A percentile compares a stretch with the other conserved stretches of the same genome.
These are phyloP conservation scores for Chrysogorgia sp. DNA, from an alignment of 92 coral and sea anemone species.

Conservation along the genomic window DNA sequence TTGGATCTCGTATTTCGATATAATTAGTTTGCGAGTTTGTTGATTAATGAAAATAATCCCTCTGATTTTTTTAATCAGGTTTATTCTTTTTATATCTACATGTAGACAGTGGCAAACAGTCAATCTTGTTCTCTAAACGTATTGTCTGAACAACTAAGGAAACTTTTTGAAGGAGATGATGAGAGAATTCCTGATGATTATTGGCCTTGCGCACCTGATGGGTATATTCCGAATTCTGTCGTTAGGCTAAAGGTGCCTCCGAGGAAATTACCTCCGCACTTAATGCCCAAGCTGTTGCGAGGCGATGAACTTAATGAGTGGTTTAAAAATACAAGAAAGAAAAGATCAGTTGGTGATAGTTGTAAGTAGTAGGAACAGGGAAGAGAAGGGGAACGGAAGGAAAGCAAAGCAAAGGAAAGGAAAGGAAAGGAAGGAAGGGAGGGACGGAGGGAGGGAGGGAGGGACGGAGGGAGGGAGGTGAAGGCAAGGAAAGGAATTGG, in stretches of 20 bases:
- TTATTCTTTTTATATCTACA: neutral
- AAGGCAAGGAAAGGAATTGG: neutral
- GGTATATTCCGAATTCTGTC: conserved; percentile 91
- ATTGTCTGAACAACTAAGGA: conserved; percentile 11
- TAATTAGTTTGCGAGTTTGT: too few species aligned
- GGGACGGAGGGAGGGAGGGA: neutral
- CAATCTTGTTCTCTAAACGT: neutral
- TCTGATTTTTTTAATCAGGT: too few species aligned
- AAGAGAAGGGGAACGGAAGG: too few species aligned
- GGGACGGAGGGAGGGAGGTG: neutral
- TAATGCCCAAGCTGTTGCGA: conserved; percentile 45
- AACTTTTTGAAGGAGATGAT: conserved; percentile 20
- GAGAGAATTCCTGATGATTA: conserved; percentile 49
- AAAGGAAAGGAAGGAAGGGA: neutral
- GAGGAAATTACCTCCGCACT: conserved; percentile 58
- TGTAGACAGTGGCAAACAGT: neutral
- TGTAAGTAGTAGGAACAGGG: conserved; percentile 9
- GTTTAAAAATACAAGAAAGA: conserved; percentile 18
- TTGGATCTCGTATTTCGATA: too few species aligned
- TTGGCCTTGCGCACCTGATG: conserved; percentile 99
- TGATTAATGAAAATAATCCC: too few species aligned
- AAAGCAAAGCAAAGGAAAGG: neutral
- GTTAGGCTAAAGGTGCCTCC: conserved; percentile 62
- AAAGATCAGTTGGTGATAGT: neutral
- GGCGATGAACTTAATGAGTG: conserved; percentile 19